Evolutionary conservation across 2,888 invertebrate genomes (phyloP).

Genomic region (Augiades crinisus): DNA sequence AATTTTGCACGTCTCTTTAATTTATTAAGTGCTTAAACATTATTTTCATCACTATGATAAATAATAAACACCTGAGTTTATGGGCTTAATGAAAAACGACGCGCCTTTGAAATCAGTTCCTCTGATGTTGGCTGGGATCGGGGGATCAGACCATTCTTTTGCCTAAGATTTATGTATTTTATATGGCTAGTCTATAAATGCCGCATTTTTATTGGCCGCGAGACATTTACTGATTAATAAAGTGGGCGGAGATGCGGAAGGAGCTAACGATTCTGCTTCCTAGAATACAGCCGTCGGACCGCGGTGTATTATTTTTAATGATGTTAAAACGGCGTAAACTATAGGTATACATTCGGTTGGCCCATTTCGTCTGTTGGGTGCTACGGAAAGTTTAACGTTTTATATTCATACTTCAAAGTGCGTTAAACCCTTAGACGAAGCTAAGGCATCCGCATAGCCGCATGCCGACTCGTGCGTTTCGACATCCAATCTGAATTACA

Average conservation of each 20-base stretch:
- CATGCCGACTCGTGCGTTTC: slow-evolving; percentile 74
- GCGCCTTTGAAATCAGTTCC: slow-evolving; percentile 69
- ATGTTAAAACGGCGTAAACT: slow-evolving; percentile 28
- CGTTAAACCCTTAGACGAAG: slow-evolving; percentile 40
- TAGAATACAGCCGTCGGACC: slow-evolving; percentile 45
- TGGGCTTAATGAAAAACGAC: slow-evolving; percentile 66
- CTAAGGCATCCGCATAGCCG: slow-evolving; percentile 63
- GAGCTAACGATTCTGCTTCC: slow-evolving; percentile 61
- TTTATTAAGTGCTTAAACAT: no score
- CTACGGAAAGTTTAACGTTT: slow-evolving; percentile 25
- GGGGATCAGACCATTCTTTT: slow-evolving; percentile 59
- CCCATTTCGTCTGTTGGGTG: slow-evolving; percentile 15
- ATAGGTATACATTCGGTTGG: slow-evolving; percentile 16
- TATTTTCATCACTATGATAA: no score
- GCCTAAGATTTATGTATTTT: slow-evolving; percentile 69
- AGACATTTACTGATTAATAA: slow-evolving; percentile 78
- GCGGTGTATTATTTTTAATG: slow-evolving; percentile 27
- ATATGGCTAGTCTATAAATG: slow-evolving; percentile 74
- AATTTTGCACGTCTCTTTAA: no score
- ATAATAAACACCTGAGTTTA: slow-evolving; percentile 74
- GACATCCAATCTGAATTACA: slow-evolving; percentile 76
- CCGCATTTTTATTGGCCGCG: slow-evolving; percentile 70
- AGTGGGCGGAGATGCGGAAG: slow-evolving; percentile 73
- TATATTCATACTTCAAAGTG: slow-evolving; percentile 43
- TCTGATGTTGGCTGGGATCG: slow-evolving; percentile 62